Conservation (phyloP, 2,113 vertebrate genomes). For the Typhlomys cinereus region DNA sequence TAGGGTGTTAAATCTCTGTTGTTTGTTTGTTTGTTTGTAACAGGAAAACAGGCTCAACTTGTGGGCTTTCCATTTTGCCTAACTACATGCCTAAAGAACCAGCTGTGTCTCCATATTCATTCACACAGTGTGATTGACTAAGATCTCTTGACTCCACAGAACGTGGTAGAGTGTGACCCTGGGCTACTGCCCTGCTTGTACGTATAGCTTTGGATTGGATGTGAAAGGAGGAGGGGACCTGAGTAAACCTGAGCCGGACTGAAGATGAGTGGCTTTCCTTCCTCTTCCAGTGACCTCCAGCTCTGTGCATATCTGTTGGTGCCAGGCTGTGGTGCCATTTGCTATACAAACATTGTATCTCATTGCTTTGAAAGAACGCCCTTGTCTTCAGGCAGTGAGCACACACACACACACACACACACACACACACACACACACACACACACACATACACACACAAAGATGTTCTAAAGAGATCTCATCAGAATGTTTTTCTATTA, state of each 20-base stretch:
- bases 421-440: background rate
- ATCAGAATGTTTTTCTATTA: background rate
- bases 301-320: background rate
- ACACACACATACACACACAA: background rate
- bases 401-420: background rate
- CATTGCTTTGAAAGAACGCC: background rate
- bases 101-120: background rate
- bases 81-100: background rate
- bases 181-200: background rate
- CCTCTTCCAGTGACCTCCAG: background rate
- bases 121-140: background rate
- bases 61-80: background rate
- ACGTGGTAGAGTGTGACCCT: background rate
- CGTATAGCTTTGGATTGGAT: background rate
- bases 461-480: background rate
- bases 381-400: conserved; percentile 33
- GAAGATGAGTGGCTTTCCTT: background rate
- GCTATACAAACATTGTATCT: conserved; percentile 8
- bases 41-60: background rate
- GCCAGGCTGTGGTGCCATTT: background rate
- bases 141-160: background rate
- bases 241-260: background rate
- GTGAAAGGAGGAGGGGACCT: background rate
- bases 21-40: conserved; percentile 11
- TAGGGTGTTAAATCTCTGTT: background rate